These are phyloP conservation scores for Drosophila lini DNA, from an alignment of 1,140 invertebrate species.

Conservation along the genomic window DNA sequence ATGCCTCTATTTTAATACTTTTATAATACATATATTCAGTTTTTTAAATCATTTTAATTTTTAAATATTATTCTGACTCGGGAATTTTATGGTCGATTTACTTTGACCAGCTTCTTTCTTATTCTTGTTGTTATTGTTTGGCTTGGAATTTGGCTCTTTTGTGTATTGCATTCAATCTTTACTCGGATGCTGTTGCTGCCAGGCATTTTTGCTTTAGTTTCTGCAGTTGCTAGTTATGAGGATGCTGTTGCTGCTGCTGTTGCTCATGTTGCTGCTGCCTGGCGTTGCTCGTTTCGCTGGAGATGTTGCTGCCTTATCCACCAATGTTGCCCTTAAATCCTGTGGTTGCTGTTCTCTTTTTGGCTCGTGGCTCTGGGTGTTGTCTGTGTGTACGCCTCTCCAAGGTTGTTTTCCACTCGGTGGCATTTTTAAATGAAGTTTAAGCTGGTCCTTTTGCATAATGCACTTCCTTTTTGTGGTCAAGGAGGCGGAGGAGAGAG, in stretches of 20 bases:
- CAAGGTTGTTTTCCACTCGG: constrained; percentile 30
- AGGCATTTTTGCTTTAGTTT: constrained; percentile 12
- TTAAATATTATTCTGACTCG: not conserved
- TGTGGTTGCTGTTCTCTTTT: constrained; percentile 17
- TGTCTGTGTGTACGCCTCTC: not conserved
- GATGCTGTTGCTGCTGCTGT: constrained; percentile 7
- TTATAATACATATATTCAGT: not conserved
- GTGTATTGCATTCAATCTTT: constrained; percentile 65
- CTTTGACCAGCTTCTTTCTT: not conserved
- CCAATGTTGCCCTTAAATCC: constrained; percentile 15
- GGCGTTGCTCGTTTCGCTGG: constrained; percentile 6
- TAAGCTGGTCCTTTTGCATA: constrained; percentile 51
- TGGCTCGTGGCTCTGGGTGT: constrained; percentile 8
- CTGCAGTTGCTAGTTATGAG: constrained; percentile 19
- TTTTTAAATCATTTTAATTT: not conserved
- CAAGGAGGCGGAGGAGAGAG: constrained; percentile 14
- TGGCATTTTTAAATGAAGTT: constrained; percentile 73
- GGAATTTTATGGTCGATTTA: not conserved
- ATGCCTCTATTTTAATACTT: not conserved
- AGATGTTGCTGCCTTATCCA: constrained; percentile 9
- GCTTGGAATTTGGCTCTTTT: constrained; percentile 60
- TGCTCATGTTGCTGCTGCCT: constrained; percentile 17
- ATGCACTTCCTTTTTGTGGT: constrained; percentile 61
- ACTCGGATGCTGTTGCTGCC: constrained; percentile 12
- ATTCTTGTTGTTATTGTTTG: constrained; percentile 27